Conservation (phyloP, 2,113 vertebrate species). For the Pterocles gutturalis region DNA sequence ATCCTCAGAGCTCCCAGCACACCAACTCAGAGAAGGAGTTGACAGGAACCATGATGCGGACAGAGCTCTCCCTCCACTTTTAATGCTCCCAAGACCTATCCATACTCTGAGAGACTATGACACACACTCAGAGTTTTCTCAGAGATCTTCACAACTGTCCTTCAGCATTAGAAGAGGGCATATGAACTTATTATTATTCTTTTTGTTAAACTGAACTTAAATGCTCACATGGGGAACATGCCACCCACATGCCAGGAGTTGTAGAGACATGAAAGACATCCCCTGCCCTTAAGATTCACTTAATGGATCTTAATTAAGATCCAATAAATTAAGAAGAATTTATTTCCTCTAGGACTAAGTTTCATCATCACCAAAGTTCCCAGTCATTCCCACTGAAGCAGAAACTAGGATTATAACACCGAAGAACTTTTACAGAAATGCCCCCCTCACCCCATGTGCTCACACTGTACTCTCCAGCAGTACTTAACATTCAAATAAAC, state of each 20-base stretch:
- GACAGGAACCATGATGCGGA: rapidly evolving
- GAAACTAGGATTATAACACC: background rate
- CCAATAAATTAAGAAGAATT: background rate
- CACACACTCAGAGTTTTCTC: background rate
- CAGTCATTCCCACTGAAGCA: background rate
- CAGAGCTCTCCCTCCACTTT: background rate
- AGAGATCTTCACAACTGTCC: background rate
- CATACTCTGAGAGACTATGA: background rate
- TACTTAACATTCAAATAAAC: background rate
- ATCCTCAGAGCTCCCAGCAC: background rate
- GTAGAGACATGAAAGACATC: background rate
- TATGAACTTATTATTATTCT: background rate
- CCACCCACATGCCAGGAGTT: background rate
- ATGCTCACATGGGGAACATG: background rate
- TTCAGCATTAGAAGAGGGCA: background rate
- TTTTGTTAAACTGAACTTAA: background rate
- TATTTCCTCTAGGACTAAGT: background rate
- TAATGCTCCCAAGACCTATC: background rate
- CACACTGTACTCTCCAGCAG: background rate
- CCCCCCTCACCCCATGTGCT: background rate
- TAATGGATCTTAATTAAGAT: background rate
- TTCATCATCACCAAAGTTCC: background rate
- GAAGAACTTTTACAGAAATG: background rate
- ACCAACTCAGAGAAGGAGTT: background rate
- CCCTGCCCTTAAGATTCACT: background rate